Evolutionary conservation across 2,113 vertebrate species (phyloP).

Genomic region (Lepidothrix coronata): DNA sequence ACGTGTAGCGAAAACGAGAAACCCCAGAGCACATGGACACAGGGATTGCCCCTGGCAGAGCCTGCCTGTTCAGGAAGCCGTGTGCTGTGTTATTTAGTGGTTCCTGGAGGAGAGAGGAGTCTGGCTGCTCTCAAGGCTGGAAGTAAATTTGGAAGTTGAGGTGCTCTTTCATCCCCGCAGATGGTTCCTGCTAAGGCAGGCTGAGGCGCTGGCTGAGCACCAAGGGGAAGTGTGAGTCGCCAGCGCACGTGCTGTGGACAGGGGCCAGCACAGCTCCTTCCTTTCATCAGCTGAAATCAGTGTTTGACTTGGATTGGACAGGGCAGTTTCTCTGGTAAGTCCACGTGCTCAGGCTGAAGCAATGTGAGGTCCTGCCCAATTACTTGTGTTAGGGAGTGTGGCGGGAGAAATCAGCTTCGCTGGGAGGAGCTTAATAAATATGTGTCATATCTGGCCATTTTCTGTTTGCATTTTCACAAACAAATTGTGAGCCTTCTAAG

Average conservation of each 20-base stretch:
- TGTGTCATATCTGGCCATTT: not conserved
- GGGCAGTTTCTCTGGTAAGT: not conserved
- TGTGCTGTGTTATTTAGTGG: not conserved
- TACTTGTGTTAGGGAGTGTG: not conserved
- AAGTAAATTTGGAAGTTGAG: not conserved
- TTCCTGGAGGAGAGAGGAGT: not conserved
- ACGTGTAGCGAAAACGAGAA: not conserved
- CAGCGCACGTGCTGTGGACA: constrained; percentile 13
- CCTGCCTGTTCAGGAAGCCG: not conserved
- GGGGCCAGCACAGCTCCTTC: not conserved
- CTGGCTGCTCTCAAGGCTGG: not conserved
- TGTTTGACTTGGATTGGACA: not conserved
- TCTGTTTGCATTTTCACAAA: not conserved
- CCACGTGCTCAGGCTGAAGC: not conserved
- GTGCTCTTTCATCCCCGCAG: not conserved
- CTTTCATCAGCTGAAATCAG: not conserved
- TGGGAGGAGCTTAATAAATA: not conserved
- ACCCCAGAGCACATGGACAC: rapidly evolving
- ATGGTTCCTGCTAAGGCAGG: not conserved
- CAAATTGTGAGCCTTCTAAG: not conserved
- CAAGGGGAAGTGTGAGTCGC: not conserved
- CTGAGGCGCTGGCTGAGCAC: not conserved
- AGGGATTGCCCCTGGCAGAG: not conserved
- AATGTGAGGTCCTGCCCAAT: not conserved
- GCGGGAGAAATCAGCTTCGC: not conserved